A percentile compares a stretch with the other conserved stretches of the same genome.
Conservation (phyloP, 2,888 invertebrate species). For the Caenorhabditis sulstoni region DNA sequence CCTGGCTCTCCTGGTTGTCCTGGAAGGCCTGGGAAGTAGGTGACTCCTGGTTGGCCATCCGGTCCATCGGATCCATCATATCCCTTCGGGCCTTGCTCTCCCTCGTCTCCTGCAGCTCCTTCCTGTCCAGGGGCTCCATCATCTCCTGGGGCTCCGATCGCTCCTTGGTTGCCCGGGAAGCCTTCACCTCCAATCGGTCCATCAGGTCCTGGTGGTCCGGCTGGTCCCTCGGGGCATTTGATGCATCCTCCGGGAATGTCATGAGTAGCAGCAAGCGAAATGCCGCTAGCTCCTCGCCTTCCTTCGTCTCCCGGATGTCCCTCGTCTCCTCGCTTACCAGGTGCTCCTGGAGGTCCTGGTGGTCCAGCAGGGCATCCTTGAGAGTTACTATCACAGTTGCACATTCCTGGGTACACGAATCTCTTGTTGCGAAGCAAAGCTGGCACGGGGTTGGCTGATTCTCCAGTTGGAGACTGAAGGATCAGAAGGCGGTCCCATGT, state of each 20-base stretch:
- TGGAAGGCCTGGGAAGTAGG: slow-evolving; percentile 67
- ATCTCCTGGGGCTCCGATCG: slow-evolving; percentile 62
- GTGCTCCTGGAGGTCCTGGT: slow-evolving; percentile 68
- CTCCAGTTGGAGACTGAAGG: slow-evolving; percentile 69
- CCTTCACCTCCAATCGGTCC: slow-evolving; percentile 63
- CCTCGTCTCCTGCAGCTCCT: slow-evolving; percentile 62
- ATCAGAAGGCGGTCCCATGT: slow-evolving; percentile 71
- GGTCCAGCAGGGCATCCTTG: slow-evolving; percentile 72
- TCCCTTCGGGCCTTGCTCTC: slow-evolving; percentile 68
- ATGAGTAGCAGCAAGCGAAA: slow-evolving; percentile 67
- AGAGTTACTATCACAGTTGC: slow-evolving; percentile 67
- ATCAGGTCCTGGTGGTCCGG: slow-evolving; percentile 63
- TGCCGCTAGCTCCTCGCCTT: slow-evolving; percentile 65
- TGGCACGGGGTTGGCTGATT: slow-evolving; percentile 64
- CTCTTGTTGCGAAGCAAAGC: slow-evolving; percentile 65
- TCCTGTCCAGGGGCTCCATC: slow-evolving; percentile 62
- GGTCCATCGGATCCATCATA: slow-evolving; percentile 67
- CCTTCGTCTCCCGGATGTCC: slow-evolving; percentile 68
- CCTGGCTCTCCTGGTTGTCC: slow-evolving; percentile 72
- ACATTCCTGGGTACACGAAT: slow-evolving; percentile 70
- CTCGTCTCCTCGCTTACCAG: slow-evolving; percentile 68
- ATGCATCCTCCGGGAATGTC: slow-evolving; percentile 72
- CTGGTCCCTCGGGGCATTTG: slow-evolving; percentile 68
- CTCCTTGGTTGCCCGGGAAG: slow-evolving; percentile 64
- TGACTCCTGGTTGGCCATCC: slow-evolving; percentile 67